Evolutionary conservation across 2,888 invertebrate species (phyloP), one percentile per base, ranked within the genome.

Genomic region (Suillia variegata): DNA sequence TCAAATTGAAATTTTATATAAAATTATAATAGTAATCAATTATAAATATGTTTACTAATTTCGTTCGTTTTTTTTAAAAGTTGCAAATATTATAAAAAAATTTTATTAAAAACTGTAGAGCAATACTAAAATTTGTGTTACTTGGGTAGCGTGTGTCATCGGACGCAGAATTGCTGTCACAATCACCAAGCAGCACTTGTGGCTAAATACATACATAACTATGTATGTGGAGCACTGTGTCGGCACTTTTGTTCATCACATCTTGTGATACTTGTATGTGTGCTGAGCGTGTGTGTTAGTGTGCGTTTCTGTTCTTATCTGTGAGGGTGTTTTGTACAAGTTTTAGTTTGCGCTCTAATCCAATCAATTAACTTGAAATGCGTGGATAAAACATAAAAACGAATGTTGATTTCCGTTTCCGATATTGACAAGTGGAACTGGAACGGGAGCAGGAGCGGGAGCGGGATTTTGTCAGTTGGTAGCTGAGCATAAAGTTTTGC

Each of bases 291-390:
- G 8, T 50, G 3, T 50, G 50, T 48, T 8, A 20, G 24, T 6
- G n/a, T 2, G 24, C n/a, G 38, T 45, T 17, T 45, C 5, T 4
- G 38, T 17, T n/a, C n/a, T 51, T 22, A 34, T 49, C 26, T 31
- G n/a, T n/a, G n/a, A n/a, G 51, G 56, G 38, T 55, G 31, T 45
- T 26, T 48, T 56, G 52, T 20, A 5, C 20, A 20, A 45, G 45
- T 45, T 45, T n/a, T 55, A 50, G 49, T 50, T 59, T 56, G 31
- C 51, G 48, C 53, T 45, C 56, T 67, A 64, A 67, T 67, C 67
- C 67, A 61, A 65, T 65, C 62, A 62, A 64, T 66, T 66, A 64
- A 62, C 62, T 64, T 59, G 62, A 64, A 64, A 62, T 65, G 63
- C 61, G 62, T 63, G 56, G 54, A 33, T 54, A 56, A 45, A 61